Conservation (phyloP, 2,797 vertebrate genomes). For the Eulemur coronatus region DNA sequence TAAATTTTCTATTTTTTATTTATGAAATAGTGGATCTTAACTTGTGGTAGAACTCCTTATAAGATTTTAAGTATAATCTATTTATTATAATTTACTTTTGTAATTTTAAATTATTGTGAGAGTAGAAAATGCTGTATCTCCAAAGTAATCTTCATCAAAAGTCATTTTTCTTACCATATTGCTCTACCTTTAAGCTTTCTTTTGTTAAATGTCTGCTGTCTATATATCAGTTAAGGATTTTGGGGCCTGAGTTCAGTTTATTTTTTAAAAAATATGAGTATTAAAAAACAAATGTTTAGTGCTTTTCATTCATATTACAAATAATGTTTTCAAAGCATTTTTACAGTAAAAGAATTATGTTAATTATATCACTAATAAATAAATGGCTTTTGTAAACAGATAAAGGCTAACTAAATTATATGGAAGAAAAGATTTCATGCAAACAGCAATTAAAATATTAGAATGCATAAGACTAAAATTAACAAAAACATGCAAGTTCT, state of each 20-base stretch:
- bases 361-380: background rate
- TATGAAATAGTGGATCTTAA: background rate
- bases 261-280: background rate
- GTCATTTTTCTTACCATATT: background rate
- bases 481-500: background rate
- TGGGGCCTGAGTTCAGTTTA: background rate
- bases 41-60: background rate
- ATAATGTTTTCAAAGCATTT: background rate
- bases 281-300: background rate
- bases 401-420: background rate
- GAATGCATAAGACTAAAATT: background rate
- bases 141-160: background rate
- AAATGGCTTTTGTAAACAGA: background rate
- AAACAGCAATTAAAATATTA: background rate
- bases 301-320: background rate
- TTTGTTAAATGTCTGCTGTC: background rate
- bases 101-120: background rate
- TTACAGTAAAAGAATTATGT: background rate
- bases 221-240: background rate
- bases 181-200: background rate
- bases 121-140: background rate
- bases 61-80: background rate
- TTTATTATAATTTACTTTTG: background rate
- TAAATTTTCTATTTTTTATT: background rate
- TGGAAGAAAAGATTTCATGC: background rate